Evolutionary conservation across 2,113 vertebrate species (phyloP), one percentile per base, ranked within the genome.

Genomic region (Athene cunicularia): DNA sequence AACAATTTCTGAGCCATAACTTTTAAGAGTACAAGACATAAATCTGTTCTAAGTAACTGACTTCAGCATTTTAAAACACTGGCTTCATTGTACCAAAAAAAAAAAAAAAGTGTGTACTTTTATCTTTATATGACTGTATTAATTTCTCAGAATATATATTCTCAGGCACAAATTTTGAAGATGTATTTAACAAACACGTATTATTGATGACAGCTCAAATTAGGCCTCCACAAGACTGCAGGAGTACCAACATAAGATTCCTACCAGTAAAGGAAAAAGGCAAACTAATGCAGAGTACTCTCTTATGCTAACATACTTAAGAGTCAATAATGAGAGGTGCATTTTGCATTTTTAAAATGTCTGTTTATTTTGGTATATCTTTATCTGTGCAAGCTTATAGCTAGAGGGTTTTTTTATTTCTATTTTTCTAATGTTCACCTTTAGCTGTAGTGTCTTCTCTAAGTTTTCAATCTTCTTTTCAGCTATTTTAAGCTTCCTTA

Each of bases 381-480:
- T 97, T 91, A 86, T 92, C 72, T 95, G 93, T 55, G 45, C 70
- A 94, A 95, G 77, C 58, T 90, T 97, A 95, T 43, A 95, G 89
- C 81, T 96, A 92, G 88, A 94, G 71, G 72, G 55, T 12, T 70
- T 60, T 49, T 52, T 72, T 73, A 12, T 14, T 75, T 76, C 82
- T 33, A 49, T 53, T 87, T 90, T 74, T 96, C 43, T 96, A 89
- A 92, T 43, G 47, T 97, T 98, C 98, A 99, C 99, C 99, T 99
- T 99, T 97, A 99, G 96, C 52, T 97, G 95, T 47, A 98, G 94
- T 58, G 92, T 97, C 96, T 99, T 98, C 96, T 99, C 98, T 93
- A 99, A 98, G 94, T 98, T 98, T 98, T 98, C 98, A 96, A 98
- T 98, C 97, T 96, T 99, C 95, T 97, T 97, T 97, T 98, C 98